Evolutionary conservation across 2,888 invertebrate genomes (phyloP).

Genomic region (Andrena praecox): DNA sequence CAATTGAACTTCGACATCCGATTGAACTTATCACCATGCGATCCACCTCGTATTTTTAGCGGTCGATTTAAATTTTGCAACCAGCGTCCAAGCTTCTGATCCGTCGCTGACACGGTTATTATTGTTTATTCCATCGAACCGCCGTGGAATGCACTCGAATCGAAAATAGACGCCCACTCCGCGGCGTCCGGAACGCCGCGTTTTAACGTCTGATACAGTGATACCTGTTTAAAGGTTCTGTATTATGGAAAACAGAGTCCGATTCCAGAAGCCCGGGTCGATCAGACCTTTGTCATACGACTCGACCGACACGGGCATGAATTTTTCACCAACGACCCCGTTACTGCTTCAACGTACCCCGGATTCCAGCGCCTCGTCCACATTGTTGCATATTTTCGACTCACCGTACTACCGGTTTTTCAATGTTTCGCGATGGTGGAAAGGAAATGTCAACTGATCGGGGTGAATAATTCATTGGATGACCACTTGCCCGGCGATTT

Average conservation of each 20-base stretch:
- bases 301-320: background rate
- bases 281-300: background rate
- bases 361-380: too few species aligned
- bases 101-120: background rate
- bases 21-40: background rate
- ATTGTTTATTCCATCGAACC: background rate
- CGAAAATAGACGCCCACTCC: background rate
- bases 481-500: slow-evolving; percentile 3
- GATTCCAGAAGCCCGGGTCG: too few species aligned
- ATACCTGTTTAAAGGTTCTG: too few species aligned
- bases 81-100: background rate
- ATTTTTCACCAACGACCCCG: background rate
- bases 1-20: too few species aligned
- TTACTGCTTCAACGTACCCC: too few species aligned
- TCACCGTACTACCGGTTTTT: background rate
- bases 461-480: slow-evolving; percentile 15
- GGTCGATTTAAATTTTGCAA: too few species aligned
- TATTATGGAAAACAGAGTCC: too few species aligned
- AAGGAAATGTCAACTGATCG: background rate
- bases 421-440: background rate
- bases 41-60: background rate
- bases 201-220: too few species aligned
- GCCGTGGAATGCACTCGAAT: too few species aligned
- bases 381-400: background rate
- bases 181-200: too few species aligned